Evolutionary conservation across 2,113 vertebrate species (phyloP).

Genomic region (Bufo bufo): DNA sequence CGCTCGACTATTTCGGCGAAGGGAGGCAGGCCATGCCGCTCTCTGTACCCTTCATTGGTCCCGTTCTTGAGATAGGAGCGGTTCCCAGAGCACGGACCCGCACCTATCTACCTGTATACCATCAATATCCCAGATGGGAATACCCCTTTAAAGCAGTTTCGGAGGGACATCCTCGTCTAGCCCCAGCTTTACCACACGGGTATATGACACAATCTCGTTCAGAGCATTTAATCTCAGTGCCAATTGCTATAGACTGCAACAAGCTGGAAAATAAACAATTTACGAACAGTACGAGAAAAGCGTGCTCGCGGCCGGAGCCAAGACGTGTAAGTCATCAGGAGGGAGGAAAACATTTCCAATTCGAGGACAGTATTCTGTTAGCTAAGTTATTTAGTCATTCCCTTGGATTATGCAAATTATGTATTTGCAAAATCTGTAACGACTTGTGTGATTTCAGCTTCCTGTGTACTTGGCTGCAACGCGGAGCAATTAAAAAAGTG

Average conservation of each 20-base stretch:
- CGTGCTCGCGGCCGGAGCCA: background rate
- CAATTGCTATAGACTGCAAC: background rate
- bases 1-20: too few species aligned
- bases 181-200: too few species aligned
- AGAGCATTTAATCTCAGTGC: too few species aligned
- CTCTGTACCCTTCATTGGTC: too few species aligned
- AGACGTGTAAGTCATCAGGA: background rate
- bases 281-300: background rate
- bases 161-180: too few species aligned
- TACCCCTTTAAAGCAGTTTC: too few species aligned
- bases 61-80: too few species aligned
- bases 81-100: too few species aligned
- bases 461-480: background rate
- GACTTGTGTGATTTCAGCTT: background rate
- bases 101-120: too few species aligned
- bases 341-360: background rate
- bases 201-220: too few species aligned
- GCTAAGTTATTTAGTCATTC: background rate
- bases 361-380: background rate
- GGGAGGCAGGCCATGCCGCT: too few species aligned
- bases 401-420: conserved; percentile 14
- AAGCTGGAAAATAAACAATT: background rate
- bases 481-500: background rate
- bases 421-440: conserved; percentile 17
- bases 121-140: too few species aligned